Percentiles rank a stretch among this genome's conserved stretches.
phyloP scores from a whole-genome alignment of 1,140 invertebrate genomes.

The Doryteuthis pealeii region DNA sequence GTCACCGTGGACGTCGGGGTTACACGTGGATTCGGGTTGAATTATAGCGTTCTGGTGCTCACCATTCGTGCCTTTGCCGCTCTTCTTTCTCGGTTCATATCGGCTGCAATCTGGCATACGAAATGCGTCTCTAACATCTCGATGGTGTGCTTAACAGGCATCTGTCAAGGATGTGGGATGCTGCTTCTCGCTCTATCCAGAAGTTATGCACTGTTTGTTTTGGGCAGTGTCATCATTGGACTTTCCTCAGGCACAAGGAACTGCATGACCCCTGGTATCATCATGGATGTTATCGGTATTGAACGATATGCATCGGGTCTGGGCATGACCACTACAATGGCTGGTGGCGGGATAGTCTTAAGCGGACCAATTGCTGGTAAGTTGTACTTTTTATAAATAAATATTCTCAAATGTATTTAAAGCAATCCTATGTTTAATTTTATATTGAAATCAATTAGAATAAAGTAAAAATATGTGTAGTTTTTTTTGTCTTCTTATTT shows the following conservation, averaged over 20 bases:
- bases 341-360: background rate
- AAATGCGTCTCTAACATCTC: background rate
- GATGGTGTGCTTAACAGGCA: background rate
- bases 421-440: too few relatives aligned
- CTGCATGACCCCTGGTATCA: background rate
- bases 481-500: too few relatives aligned
- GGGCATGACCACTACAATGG: background rate
- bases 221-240: background rate
- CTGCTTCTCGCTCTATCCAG: background rate
- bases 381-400: background rate
- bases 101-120: background rate
- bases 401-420: too few relatives aligned
- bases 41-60: background rate
- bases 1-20: background rate
- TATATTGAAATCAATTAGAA: too few relatives aligned
- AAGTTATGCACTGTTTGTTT: background rate
- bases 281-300: slow-evolving; percentile 2
- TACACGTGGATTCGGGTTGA: background rate
- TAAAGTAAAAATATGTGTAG: too few relatives aligned
- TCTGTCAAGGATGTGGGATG: background rate
- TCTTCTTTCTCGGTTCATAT: background rate
- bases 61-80: background rate
- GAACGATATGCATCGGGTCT: background rate
- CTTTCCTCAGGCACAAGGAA: background rate
- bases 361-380: slow-evolving; percentile 2